phyloP scores from a whole-genome alignment of 2,888 invertebrate genomes.

The Xanthia togata region DNA sequence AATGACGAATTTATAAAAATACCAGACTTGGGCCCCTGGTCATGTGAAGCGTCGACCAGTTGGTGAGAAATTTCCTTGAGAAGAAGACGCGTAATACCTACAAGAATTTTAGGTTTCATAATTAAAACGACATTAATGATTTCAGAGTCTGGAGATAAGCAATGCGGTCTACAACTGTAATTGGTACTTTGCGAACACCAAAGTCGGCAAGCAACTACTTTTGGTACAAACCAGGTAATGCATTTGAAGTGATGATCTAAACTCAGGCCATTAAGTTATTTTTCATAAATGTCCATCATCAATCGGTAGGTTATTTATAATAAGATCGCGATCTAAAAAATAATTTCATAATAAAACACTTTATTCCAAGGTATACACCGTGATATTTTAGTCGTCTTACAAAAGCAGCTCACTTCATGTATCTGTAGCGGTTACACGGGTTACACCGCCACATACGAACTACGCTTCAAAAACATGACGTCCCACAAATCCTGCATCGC shows the following conservation, averaged over 20 bases:
- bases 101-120: background rate
- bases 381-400: too few relatives aligned
- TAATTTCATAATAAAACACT: background rate
- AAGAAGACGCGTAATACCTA: background rate
- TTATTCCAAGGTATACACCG: too few relatives aligned
- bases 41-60: background rate
- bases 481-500: too few relatives aligned
- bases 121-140: constrained; percentile 6
- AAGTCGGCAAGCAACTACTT: constrained; percentile 64
- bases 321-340: too few relatives aligned
- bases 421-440: too few relatives aligned
- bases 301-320: background rate
- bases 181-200: constrained; percentile 70
- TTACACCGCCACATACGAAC: too few relatives aligned
- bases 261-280: too few relatives aligned
- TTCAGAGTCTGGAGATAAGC: constrained; percentile 73
- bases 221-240: constrained; percentile 73
- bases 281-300: background rate
- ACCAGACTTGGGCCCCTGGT: too few relatives aligned
- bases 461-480: too few relatives aligned
- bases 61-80: too few relatives aligned
- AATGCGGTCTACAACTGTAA: constrained; percentile 71
- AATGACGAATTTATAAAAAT: too few relatives aligned
- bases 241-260: background rate
- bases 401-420: too few relatives aligned